Evolutionary conservation across 2,797 vertebrate genomes (phyloP).

Genomic region (Gambusia yucatana): DNA sequence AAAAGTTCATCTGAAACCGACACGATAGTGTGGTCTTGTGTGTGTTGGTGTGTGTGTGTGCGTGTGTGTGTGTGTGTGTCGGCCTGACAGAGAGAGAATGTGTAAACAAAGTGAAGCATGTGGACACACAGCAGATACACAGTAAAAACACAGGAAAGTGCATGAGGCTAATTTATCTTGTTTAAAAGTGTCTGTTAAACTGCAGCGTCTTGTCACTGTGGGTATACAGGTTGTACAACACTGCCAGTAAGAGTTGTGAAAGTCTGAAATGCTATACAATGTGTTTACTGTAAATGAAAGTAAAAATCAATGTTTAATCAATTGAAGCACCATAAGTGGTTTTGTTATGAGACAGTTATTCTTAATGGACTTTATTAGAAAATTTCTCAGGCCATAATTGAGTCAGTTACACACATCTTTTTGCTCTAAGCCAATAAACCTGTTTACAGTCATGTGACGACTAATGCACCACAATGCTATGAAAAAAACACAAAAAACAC

Average conservation of each 20-base stretch:
- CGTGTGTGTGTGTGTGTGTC: conserved; percentile 17
- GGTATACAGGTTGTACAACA: conserved; percentile 24
- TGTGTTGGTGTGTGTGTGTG: conserved; percentile 16
- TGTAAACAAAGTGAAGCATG: conserved; percentile 45
- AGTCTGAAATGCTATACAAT: conserved; percentile 19
- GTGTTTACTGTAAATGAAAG: conserved; percentile 29
- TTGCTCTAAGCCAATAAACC: conserved; percentile 31
- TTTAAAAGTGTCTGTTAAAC: conserved; percentile 28
- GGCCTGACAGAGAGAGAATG: conserved; percentile 13
- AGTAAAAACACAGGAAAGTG: conserved; percentile 37
- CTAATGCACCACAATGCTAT: conserved; percentile 75
- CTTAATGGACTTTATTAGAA: conserved; percentile 32
- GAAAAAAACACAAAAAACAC: conserved; percentile 8
- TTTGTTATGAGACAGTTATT: conserved; percentile 27
- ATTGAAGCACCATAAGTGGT: conserved; percentile 21
- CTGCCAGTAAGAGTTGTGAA: conserved; percentile 38
- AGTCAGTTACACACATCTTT: conserved; percentile 23
- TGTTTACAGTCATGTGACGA: conserved; percentile 24
- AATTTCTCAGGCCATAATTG: conserved; percentile 17
- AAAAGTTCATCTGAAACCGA: conserved; percentile 77
- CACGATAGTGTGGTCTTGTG: conserved; percentile 55
- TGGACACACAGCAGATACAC: conserved; percentile 34
- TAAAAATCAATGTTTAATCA: conserved; percentile 47
- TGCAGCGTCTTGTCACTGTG: conserved; percentile 10
- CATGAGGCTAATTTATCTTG: conserved; percentile 25